Conservation (phyloP, 1,140 invertebrate species). For the Magallana ariakensis region DNA sequence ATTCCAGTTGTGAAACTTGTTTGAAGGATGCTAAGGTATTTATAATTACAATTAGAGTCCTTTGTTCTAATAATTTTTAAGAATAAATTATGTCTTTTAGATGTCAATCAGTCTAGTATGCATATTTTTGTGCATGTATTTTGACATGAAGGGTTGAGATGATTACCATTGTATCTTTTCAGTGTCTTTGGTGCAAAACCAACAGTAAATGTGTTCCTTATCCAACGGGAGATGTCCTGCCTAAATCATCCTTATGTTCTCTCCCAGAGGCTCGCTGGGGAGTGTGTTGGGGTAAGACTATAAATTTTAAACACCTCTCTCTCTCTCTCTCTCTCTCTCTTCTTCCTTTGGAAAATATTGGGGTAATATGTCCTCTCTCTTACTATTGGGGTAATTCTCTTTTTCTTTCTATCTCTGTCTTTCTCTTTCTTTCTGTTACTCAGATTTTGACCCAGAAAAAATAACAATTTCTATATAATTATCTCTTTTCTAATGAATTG, state of each 20-base stretch:
- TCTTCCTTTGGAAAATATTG: no score
- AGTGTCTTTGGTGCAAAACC: slow-evolving; percentile 71
- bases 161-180: neutral
- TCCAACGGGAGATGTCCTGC: slow-evolving; percentile 63
- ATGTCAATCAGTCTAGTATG: no score
- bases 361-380: neutral
- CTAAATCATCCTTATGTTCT: slow-evolving; percentile 55
- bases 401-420: neutral
- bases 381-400: no score
- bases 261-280: slow-evolving; percentile 70
- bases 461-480: neutral
- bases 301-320: neutral
- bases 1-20: slow-evolving; percentile 34
- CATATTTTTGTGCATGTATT: neutral
- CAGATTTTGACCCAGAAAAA: neutral
- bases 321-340: neutral
- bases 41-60: neutral
- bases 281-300: slow-evolving; percentile 69
- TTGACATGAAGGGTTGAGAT: neutral
- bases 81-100: no score
- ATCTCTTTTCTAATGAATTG: neutral
- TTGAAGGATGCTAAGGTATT: slow-evolving; percentile 12
- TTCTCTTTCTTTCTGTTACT: neutral
- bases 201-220: slow-evolving; percentile 64
- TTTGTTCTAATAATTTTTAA: no score